Evolutionary conservation across 2,888 invertebrate genomes (phyloP), one percentile per base, ranked within the genome.

Genomic region (Apomyelois bistriatella): DNA sequence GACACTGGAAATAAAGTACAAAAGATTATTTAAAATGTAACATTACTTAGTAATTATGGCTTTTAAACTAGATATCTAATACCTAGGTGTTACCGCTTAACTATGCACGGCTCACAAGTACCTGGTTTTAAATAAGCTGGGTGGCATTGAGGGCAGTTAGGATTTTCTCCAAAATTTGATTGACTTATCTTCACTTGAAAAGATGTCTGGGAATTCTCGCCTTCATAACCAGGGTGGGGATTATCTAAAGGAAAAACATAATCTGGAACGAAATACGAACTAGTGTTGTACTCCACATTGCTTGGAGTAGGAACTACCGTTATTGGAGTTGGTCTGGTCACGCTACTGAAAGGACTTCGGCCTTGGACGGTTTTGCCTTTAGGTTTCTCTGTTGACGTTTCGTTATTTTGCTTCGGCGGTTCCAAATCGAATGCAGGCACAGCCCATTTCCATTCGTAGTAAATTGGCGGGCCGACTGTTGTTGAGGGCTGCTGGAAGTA

Each of bases 401-500:
- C 81, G 58, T 92, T 91, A 3, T 76, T 76, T 30, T 64, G 55
- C 58, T 91, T 92, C 0, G 93, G 93, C 6, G 91, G 92, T 57
- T 91, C 86, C 1, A 93, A 70, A 10, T 90, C 92, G 53, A 92
- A 90, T 0, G 93, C 92, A 0, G 93, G 93, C 0, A 92, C 91
- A 4, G 93, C 93, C 93, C 93, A 93, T 72, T 93, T 93, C 93
- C 93, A 93, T 70, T 93, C 92, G 61, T 92, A 93, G 64, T 93
- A 93, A 49, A 93, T 91, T 0, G 93, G 92, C 0, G 93, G 93
- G 1, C 93, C 93, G 66, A 92, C 90, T 0, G 93, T 93, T 0
- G 92, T 91, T 3, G 88, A 78, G 0, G 76, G 74, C 5, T 74
- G 57, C 0, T 72, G 61, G 1, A 90, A 72, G 54, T 82, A 83